Evolutionary conservation across 2,113 vertebrate species (phyloP), one percentile per base, ranked within the genome.

Genomic region (Gallinago paraguaiae): DNA sequence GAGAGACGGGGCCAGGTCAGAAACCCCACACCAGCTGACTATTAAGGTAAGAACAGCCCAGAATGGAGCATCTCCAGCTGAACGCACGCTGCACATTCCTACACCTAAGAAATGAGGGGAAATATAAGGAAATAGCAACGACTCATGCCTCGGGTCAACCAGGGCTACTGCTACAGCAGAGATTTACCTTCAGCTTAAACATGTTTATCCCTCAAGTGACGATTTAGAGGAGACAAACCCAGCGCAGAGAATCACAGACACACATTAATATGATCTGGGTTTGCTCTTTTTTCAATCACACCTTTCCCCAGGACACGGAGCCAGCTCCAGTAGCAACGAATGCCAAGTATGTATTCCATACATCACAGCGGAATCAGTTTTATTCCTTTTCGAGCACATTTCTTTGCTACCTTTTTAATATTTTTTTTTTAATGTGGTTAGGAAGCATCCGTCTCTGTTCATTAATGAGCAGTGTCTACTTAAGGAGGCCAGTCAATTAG

Each of bases 401-500:
- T 93, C 74, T 89, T 87, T 25, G 25, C 72, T 80, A 82, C 65
- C 51, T 85, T 96, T 48, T 83, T 88, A 13, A 77, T 10, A 10
- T 39, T 39, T 78, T 81, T 57, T 37, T 61, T 92, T 69, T 81
- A 92, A 87, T 54, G 50, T 67, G 61, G 65, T 82, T 91, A 90
- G 45, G 51, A 94, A 84, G 63, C 67, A 63, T 39, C 53, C 63
- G 41, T 54, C 77, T 90, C 39, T 59, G 33, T n/a, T 90, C 84
- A 76, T 89, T 95, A 95, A 94, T 28, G 57, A 96, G 63, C 61
- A 79, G 69, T 48, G 46, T 65, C 86, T 93, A 54, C 81, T 95
- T 92, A 95, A 27, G 6, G 56, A 96, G 71, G 84, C 59, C 71
- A 91, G 85, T 86, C 92, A 95, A 93, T 96, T 96, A 96, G 95